A percentile compares a stretch with the other conserved stretches of the same genome.
phyloP scores from a whole-genome alignment of 2,113 vertebrate genomes.

The Salvelinus alpinus region DNA sequence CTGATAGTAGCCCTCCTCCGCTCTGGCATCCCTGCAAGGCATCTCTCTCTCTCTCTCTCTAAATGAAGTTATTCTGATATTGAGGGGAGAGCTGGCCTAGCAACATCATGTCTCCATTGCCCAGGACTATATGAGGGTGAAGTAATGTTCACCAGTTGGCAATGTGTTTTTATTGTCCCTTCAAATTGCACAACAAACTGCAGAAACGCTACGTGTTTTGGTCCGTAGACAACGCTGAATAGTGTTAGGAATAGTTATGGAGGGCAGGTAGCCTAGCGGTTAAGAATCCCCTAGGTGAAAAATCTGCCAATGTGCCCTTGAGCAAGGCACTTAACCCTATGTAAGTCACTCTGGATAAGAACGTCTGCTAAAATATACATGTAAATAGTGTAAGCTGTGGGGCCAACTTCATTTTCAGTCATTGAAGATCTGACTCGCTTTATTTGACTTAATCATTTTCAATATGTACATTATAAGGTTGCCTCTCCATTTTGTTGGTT shows the following conservation, averaged over 20 bases:
- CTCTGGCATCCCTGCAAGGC: neutral
- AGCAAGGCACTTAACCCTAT: too few relatives aligned
- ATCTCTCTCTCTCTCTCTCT: neutral
- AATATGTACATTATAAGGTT: neutral
- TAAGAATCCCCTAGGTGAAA: too few relatives aligned
- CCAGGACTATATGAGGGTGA: conserved; percentile 10
- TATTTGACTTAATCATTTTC: neutral
- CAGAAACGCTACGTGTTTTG: neutral
- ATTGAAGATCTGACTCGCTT: neutral
- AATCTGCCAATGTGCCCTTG: too few relatives aligned
- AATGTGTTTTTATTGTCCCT: conserved; percentile 12
- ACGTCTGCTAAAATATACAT: too few relatives aligned
- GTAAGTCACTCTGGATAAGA: too few relatives aligned
- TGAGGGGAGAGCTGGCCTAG: conserved; percentile 3
- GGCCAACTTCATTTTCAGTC: neutral
- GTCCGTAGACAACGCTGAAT: neutral
- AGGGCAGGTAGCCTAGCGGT: too few relatives aligned
- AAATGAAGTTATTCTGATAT: neutral
- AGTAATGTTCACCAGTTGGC: neutral
- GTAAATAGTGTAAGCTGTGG: neutral
- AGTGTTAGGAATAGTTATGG: neutral
- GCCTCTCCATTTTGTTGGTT: neutral
- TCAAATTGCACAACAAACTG: neutral
- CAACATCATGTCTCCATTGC: conserved; percentile 21
- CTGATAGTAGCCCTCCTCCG: neutral